Conservation (phyloP, 1,140 invertebrate genomes). For the Psilanteris sp. region DNA sequence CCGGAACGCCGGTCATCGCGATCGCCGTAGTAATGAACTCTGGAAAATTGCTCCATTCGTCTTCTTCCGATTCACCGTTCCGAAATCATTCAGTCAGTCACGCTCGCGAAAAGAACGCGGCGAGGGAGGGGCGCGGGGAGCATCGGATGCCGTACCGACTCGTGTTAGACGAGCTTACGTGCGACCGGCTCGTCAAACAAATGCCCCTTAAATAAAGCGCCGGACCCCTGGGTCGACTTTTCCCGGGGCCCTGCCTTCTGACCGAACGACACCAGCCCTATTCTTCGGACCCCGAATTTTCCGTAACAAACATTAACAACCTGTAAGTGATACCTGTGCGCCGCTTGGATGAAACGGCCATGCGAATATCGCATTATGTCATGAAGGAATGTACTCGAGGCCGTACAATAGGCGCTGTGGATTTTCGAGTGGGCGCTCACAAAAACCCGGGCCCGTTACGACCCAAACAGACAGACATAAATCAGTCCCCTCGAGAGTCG, state of each 20-base stretch:
- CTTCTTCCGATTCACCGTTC: too few species aligned
- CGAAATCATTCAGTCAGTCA: too few species aligned
- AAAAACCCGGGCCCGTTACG: constrained; percentile 30
- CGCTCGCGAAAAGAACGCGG: too few species aligned
- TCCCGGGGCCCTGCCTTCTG: not conserved
- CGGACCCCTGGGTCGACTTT: constrained; percentile 9
- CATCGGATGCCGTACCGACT: too few species aligned
- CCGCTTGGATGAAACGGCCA: not conserved
- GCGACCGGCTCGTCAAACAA: constrained; percentile 6
- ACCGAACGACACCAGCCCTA: not conserved
- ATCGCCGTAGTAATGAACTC: too few species aligned
- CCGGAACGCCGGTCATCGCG: too few species aligned
- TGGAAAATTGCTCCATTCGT: too few species aligned
- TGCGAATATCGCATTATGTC: constrained; percentile 45
- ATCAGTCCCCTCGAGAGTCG: constrained; percentile 19
- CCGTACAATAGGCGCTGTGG: constrained; percentile 11
- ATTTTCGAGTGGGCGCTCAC: constrained; percentile 33
- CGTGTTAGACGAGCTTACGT: too few species aligned
- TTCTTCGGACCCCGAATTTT: constrained; percentile 5
- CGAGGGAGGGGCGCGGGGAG: too few species aligned
- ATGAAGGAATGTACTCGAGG: constrained; percentile 32
- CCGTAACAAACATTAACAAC: constrained; percentile 16
- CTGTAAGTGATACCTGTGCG: constrained; percentile 42
- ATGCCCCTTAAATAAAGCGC: constrained; percentile 12
- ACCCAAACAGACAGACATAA: constrained; percentile 25